A percentile compares a stretch with the other conserved stretches of the same genome.
These are phyloP conservation scores for Phortica variegata DNA, from an alignment of 1,140 invertebrate genomes.

Conservation along the genomic window DNA sequence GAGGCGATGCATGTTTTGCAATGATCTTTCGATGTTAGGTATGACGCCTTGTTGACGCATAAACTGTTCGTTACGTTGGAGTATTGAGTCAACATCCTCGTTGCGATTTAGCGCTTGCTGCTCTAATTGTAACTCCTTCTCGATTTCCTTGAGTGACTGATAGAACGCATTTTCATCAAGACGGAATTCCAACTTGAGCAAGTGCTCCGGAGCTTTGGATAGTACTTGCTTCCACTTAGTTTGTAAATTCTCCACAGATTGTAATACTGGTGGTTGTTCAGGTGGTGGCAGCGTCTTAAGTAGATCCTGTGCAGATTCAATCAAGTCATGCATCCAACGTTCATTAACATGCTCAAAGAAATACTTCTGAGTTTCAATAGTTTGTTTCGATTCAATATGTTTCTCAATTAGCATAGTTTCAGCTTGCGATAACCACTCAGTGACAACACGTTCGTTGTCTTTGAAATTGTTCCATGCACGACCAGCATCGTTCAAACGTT, in stretches of 20 bases:
- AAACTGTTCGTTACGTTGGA: constrained; percentile 75
- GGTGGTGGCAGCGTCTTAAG: constrained; percentile 66
- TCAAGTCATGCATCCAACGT: constrained; percentile 77
- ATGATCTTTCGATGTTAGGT: constrained; percentile 70
- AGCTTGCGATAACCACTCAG: constrained; percentile 82
- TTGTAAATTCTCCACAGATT: constrained; percentile 71
- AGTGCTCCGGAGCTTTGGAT: constrained; percentile 76
- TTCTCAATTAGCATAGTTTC: constrained; percentile 80
- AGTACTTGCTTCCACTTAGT: constrained; percentile 77
- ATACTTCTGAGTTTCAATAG: constrained; percentile 76
- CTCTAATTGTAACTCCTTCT: constrained; percentile 83
- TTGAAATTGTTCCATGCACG: constrained; percentile 84
- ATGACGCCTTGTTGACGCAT: constrained; percentile 71
- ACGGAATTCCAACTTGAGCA: constrained; percentile 86
- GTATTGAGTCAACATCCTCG: constrained; percentile 76
- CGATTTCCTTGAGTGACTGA: constrained; percentile 83
- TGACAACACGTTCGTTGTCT: constrained; percentile 74
- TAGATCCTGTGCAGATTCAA: constrained; percentile 77
- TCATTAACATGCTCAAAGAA: constrained; percentile 87
- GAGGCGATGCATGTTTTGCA: constrained; percentile 75
- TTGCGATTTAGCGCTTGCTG: constrained; percentile 83
- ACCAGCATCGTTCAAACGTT: constrained; percentile 74
- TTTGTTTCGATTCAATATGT: constrained; percentile 76
- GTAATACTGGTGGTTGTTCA: constrained; percentile 69
- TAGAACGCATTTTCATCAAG: constrained; percentile 82